Evolutionary conservation across 53 echinoderm and acorn worm genomes (phyloP).

Genomic region (Temnopleurus reevesii): DNA sequence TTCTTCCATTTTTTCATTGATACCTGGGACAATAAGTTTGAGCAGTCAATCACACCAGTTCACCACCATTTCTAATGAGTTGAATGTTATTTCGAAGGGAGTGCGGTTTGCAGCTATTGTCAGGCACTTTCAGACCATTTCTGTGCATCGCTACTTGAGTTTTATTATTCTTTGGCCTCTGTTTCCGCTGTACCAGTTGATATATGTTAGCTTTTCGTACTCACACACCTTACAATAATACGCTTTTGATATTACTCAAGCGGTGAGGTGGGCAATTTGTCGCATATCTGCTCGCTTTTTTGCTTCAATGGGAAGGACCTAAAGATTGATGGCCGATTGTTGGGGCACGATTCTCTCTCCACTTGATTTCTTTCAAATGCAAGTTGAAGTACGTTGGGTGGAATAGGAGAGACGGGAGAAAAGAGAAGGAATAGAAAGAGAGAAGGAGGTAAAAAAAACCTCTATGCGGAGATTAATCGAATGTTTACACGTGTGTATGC

Average conservation of each 20-base stretch:
- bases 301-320: conserved; percentile 19
- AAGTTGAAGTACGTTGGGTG: conserved; percentile 61
- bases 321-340: conserved; percentile 62
- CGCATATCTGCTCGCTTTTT: conserved; percentile 52
- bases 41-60: conserved; percentile 56
- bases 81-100: conserved; percentile 47
- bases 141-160: conserved; percentile 58
- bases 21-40: conserved; percentile 20
- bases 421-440: conserved; percentile 1
- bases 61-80: conserved; percentile 34
- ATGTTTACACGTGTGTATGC: conserved; percentile 66
- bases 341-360: conserved; percentile 56
- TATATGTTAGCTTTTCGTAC: conserved; percentile 65
- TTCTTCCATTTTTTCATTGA: background rate
- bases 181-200: conserved; percentile 62
- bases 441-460: conserved; percentile 20
- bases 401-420: background rate
- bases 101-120: conserved; percentile 50
- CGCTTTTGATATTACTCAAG: conserved; percentile 52
- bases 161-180: conserved; percentile 60
- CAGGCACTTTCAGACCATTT: conserved; percentile 48
- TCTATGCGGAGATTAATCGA: conserved; percentile 39
- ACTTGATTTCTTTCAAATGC: conserved; percentile 54
- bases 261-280: conserved; percentile 58
- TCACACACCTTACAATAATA: conserved; percentile 64